Conservation (phyloP, 2,797 vertebrate genomes). For the Mus minutoides region DNA sequence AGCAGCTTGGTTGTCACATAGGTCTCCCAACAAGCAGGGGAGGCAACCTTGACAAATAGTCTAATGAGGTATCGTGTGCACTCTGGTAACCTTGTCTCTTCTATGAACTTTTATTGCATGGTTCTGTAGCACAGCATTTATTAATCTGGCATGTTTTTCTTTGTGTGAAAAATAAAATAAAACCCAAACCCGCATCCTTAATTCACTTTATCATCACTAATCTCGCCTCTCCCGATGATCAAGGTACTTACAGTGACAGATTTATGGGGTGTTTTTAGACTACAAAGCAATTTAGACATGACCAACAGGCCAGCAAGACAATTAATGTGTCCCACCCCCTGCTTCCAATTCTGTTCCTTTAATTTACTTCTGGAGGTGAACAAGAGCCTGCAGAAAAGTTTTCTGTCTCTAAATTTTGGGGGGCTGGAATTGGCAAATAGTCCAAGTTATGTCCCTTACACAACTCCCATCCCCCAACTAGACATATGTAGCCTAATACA, state of each 20-base stretch:
- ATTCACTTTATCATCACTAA: conserved; percentile 57
- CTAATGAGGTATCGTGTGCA: background rate
- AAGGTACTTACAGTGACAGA: conserved; percentile 55
- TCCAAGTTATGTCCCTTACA: background rate
- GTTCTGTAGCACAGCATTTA: background rate
- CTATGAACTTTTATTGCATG: background rate
- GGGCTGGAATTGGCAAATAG: conserved; percentile 1
- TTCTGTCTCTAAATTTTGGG: background rate
- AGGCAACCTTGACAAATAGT: background rate
- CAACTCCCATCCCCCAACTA: background rate
- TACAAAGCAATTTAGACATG: conserved; percentile 59
- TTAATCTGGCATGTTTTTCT: conserved; percentile 37
- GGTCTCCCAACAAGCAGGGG: background rate
- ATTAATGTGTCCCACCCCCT: conserved; percentile 56
- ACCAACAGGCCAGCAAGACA: conserved; percentile 40
- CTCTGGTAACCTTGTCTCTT: background rate
- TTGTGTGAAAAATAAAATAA: conserved; percentile 39
- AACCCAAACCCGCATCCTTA: background rate
- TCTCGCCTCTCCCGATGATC: conserved; percentile 23
- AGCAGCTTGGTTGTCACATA: background rate
- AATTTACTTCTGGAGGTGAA: conserved; percentile 56
- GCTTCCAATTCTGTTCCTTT: conserved; percentile 48
- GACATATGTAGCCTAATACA: conserved; percentile 11
- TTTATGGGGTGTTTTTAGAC: conserved; percentile 56
- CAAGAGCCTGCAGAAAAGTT: background rate